Conservation (phyloP, 2,113 vertebrate genomes). For the Eretmochelys imbricata region DNA sequence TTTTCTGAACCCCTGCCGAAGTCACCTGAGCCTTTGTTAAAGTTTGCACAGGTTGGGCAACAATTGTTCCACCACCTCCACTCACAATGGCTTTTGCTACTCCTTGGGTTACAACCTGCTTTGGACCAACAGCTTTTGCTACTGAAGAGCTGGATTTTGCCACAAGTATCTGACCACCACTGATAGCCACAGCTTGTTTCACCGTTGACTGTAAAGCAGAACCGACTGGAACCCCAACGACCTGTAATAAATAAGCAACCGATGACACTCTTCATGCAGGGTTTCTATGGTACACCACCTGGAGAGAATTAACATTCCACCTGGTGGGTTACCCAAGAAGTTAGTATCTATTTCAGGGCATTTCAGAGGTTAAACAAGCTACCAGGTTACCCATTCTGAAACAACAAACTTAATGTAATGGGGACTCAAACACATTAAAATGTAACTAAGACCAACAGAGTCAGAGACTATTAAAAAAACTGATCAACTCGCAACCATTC, state of each 20-base stretch:
- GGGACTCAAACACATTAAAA: not conserved
- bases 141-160: constrained; percentile 90
- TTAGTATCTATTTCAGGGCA: not conserved
- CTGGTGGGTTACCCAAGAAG: not conserved
- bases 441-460: not conserved
- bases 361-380: not conserved
- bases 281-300: not conserved
- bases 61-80: constrained; percentile 84
- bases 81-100: constrained; percentile 97
- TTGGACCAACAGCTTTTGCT: constrained; percentile 91
- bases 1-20: constrained; percentile 86
- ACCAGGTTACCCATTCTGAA: not conserved
- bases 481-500: not conserved
- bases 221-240: constrained; percentile 92
- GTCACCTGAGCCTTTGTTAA: constrained; percentile 87
- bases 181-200: constrained; percentile 94
- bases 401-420: constrained; percentile 23
- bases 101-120: constrained; percentile 96
- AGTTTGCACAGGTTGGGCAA: constrained; percentile 87
- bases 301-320: not conserved
- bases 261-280: not conserved
- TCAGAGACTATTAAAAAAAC: not conserved
- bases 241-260: constrained; percentile 78
- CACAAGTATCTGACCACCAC: constrained; percentile 96
- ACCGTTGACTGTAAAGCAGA: constrained; percentile 91